These are phyloP conservation scores for Gambusia affinis DNA, from an alignment of 2,113 vertebrate genomes.

Conservation along the genomic window DNA sequence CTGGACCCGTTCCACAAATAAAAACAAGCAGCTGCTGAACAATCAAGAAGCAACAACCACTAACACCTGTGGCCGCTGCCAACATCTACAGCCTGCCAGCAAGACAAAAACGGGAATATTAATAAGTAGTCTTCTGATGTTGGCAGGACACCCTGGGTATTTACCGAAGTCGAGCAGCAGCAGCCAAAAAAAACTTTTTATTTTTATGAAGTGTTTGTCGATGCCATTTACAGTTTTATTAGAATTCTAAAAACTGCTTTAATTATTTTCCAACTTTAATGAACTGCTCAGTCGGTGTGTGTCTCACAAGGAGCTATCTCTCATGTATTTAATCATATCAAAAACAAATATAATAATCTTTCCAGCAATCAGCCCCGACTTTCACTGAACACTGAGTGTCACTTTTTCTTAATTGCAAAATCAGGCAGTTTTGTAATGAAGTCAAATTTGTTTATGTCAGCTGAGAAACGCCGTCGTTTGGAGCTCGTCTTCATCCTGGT, in stretches of 20 bases:
- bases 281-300: not conserved
- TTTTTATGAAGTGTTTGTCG: not conserved
- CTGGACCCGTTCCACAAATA: slow-evolving; percentile 7
- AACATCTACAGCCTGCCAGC: not conserved
- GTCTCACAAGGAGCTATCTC: not conserved
- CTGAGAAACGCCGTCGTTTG: no score
- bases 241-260: not conserved
- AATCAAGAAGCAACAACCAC: slow-evolving; percentile 7
- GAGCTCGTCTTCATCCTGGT: no score
- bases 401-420: not conserved
- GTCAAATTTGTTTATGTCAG: not conserved
- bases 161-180: not conserved
- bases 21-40: slow-evolving; percentile 12
- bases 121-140: not conserved
- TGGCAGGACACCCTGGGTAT: not conserved
- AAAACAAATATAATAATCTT: not conserved
- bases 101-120: not conserved
- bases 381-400: not conserved
- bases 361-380: not conserved
- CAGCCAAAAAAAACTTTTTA: not conserved
- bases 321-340: not conserved
- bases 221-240: not conserved
- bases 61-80: not conserved
- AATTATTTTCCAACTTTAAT: not conserved
- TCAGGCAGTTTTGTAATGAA: not conserved